Evolutionary conservation across 2,888 invertebrate species (phyloP), one percentile per base, ranked within the genome.

Genomic region (Muschampia plurimacula): DNA sequence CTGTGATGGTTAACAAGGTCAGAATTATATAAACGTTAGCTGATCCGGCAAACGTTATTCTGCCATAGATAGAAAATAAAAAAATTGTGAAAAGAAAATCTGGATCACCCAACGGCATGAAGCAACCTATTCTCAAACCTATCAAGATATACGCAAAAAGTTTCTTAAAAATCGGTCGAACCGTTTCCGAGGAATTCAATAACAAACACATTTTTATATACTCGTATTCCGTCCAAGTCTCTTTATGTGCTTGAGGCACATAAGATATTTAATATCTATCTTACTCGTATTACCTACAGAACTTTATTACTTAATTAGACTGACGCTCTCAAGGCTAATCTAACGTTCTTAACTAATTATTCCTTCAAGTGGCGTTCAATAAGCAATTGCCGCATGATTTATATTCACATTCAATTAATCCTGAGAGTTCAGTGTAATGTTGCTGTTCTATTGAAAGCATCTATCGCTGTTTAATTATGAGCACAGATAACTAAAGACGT

Each of bases 361-460:
- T 46, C 46, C 59, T 59, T 71, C 65, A 39, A 71, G 70, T 65
- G 70, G 70, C 65, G 65, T 57, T 71, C 65, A 71, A 66, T 71
- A 71, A 49, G 65, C 65, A 66, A 71, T 71, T 60, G 57, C 57
- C 49, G 59, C 22, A 22, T 44, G 70, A 71, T 71, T 71, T 71
- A 71, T 65, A 55, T 57, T 70, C 69, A 57, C 64, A 36, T 66
- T 71, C 70, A 59, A 71, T 65, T 65, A 59, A 49, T 12, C 32
- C 8, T 44, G 22, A 71, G 65, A 49, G 71, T 55, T 22, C 10
- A 22, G 22, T 55, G n/a, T 55, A 22, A 55, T 22, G 22, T 32
- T 46, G 22, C 39, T 49, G 66, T 60, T 44, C 39, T 49, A 28
- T 71, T 71, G 65, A 66, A 66, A 60, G 71, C 39, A 71, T 62